phyloP scores from a whole-genome alignment of 2,797 vertebrate species.

The Anabacerthia variegaticeps region DNA sequence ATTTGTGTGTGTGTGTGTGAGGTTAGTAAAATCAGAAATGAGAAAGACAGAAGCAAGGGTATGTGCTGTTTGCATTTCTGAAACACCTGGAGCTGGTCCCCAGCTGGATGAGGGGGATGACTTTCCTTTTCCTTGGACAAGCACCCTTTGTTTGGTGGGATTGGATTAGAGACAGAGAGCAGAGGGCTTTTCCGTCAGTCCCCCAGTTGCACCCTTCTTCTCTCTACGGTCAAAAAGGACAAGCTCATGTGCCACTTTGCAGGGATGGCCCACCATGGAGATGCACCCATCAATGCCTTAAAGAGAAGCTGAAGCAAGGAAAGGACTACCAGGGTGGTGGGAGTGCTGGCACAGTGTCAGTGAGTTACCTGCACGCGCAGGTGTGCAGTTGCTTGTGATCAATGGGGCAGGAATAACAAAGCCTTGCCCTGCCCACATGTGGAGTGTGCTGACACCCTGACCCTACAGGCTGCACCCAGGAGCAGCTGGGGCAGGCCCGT shows the following conservation, averaged over 20 bases:
- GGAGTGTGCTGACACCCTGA: background rate
- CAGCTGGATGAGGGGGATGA: accelerated
- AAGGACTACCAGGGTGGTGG: background rate
- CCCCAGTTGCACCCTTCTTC: background rate
- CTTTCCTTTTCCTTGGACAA: conserved; percentile 16
- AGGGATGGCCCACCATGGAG: background rate
- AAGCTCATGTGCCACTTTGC: background rate
- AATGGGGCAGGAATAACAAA: background rate
- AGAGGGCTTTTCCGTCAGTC: background rate
- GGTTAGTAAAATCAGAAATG: conserved; percentile 42
- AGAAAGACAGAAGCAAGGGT: conserved; percentile 22
- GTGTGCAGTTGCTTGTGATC: background rate
- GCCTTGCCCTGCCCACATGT: background rate
- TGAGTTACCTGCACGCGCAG: accelerated
- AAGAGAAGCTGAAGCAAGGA: background rate
- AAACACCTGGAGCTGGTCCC: background rate
- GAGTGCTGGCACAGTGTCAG: background rate
- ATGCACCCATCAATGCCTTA: background rate
- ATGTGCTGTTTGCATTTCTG: background rate
- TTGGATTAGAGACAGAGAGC: background rate
- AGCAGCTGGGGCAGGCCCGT: background rate
- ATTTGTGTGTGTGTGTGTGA: background rate
- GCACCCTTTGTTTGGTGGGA: background rate
- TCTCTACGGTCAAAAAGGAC: background rate
- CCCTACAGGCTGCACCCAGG: accelerated